Percentiles rank a stretch among this genome's conserved stretches.
Evolutionary conservation across 2,888 invertebrate species (phyloP).

Genomic region (Polydrusus pterygomalis): DNA sequence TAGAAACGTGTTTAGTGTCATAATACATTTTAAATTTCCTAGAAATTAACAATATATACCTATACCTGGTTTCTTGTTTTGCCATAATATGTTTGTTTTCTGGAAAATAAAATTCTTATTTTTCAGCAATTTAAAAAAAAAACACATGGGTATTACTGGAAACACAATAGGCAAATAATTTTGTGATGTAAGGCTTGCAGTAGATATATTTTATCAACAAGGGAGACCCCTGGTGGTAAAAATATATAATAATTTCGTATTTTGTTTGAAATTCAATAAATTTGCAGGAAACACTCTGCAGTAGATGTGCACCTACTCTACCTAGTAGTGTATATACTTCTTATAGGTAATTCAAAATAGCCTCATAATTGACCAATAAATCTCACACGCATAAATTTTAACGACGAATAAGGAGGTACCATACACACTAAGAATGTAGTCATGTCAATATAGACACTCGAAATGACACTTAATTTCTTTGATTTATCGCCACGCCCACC

Average conservation of each 20-base stretch:
- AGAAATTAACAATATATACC: too few species aligned
- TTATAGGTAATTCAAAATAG: not conserved
- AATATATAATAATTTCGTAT: too few species aligned
- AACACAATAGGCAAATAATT: not conserved
- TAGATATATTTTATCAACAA: too few species aligned
- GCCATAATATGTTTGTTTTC: not conserved
- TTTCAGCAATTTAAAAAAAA: not conserved
- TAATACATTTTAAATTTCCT: not conserved
- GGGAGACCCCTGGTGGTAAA: too few species aligned
- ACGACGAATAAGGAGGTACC: constrained; percentile 32
- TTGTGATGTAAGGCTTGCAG: too few species aligned
- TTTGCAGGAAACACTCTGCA: too few species aligned
- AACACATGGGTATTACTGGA: too few species aligned
- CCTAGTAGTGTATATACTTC: too few species aligned
- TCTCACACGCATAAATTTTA: not conserved
- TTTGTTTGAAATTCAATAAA: too few species aligned
- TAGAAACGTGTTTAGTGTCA: not conserved
- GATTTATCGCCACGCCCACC: constrained; percentile 44
- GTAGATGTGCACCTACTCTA: too few species aligned
- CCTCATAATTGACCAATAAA: not conserved
- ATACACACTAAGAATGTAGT: constrained; percentile 28
- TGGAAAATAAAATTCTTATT: not conserved
- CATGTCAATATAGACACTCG: constrained; percentile 22
- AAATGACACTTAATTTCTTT: constrained; percentile 41
- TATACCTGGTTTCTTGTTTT: not conserved